phyloP scores from a whole-genome alignment of 2,888 invertebrate species.

The Phengaris alcon region DNA sequence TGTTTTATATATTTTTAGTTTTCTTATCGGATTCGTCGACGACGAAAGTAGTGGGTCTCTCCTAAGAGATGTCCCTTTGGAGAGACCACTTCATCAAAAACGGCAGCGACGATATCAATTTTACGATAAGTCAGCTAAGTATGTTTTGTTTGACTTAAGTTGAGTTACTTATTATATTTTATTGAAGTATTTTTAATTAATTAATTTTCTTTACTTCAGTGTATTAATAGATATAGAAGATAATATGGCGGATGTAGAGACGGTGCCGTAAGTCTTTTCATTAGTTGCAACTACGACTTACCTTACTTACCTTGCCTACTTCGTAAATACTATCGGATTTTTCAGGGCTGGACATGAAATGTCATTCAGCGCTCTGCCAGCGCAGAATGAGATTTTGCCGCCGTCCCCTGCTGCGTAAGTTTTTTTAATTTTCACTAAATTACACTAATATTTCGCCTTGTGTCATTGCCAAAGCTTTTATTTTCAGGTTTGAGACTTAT shows the following conservation, averaged over 20 bases:
- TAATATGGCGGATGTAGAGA: background rate
- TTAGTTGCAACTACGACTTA: background rate
- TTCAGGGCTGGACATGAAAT: too few relatives aligned
- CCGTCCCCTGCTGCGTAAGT: too few relatives aligned
- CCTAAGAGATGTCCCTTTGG: background rate
- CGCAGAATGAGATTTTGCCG: too few relatives aligned
- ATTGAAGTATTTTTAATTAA: background rate
- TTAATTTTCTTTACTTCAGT: background rate
- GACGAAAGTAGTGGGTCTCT: background rate
- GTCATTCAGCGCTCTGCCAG: too few relatives aligned
- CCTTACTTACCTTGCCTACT: conserved; percentile 1
- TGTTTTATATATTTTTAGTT: background rate
- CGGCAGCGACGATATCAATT: background rate
- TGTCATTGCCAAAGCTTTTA: too few relatives aligned
- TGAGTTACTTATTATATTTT: background rate
- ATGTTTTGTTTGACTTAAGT: background rate
- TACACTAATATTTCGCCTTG: too few relatives aligned
- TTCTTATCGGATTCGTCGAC: background rate
- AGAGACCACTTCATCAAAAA: background rate
- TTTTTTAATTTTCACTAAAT: too few relatives aligned
- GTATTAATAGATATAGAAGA: background rate
- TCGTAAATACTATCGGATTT: background rate
- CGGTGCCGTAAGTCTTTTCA: background rate
- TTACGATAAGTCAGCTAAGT: background rate
- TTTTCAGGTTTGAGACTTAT: background rate